A percentile compares a stretch with the other conserved stretches of the same genome.
phyloP scores from a whole-genome alignment of 2,113 vertebrate genomes.

The Channa argus region DNA sequence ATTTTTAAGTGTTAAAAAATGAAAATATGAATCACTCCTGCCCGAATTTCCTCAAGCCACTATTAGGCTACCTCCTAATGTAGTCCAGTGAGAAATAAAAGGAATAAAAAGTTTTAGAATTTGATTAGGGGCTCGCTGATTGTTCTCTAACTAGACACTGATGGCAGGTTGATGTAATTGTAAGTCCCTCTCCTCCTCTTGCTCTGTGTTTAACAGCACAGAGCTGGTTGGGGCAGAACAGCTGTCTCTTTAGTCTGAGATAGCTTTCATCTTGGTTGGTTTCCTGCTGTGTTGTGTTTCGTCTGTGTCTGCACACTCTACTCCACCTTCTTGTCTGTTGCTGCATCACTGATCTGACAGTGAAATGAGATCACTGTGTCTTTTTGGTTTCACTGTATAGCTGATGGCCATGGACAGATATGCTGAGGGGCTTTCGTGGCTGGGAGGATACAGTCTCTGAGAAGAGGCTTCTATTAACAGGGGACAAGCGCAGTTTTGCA shows the following conservation, averaged over 20 bases:
- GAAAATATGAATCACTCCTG: too few species aligned
- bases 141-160: conserved; percentile 3
- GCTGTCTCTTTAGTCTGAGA: neutral
- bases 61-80: neutral
- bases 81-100: neutral
- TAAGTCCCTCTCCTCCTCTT: neutral
- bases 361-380: neutral
- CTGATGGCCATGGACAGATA: conserved; percentile 15
- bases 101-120: neutral
- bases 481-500: neutral
- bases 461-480: neutral
- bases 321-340: neutral
- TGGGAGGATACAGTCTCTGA: neutral
- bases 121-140: neutral
- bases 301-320: neutral
- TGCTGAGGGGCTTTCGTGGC: too few species aligned
- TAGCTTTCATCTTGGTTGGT: neutral
- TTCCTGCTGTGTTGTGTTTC: conserved; percentile 2
- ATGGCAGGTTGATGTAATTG: conserved; percentile 2
- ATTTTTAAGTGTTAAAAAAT: too few species aligned
- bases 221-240: neutral
- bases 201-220: neutral
- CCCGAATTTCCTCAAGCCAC: neutral
- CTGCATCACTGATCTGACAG: neutral
- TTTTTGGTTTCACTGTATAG: conserved; percentile 4